Base-by-base conservation (phyloP, 2,888 invertebrate genomes). In the Blera fallax region DNA sequence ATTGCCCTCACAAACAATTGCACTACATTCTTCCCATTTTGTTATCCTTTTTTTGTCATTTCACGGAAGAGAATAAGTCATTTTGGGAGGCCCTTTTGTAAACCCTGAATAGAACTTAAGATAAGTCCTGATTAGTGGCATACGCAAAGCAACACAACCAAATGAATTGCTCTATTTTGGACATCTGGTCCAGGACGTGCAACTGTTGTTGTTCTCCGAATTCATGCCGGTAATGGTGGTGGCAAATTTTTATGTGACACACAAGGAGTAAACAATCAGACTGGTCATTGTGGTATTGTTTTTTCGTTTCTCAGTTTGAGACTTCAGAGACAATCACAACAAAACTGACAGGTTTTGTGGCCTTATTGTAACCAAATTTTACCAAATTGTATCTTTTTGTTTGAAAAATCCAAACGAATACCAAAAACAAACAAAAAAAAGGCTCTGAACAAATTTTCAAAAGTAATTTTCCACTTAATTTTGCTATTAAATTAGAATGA, bases 391-490 rank as follows among this genome's bases (percentile, higher is more conserved):
- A 14, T 76, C 6, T 37, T 60, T 4, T 43, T 24, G 37, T 37
- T n/a, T n/a, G n/a, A n/a, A n/a, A n/a, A n/a, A n/a, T n/a, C n/a
- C n/a, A n/a, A n/a, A n/a, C n/a, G n/a, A n/a, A n/a, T n/a, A n/a
- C n/a, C n/a, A n/a, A n/a, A n/a, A n/a, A 4, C 24, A 24, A 24
- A 24, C 2, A 24, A 4, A 24, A 69, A 34, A 56, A 32, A 34
- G 14, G 2, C 3, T 0, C 10, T 14, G 48, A 27, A 56, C n/a
- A 70, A 58, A 56, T 21, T 37, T 52, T 73, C 48, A n/a, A 70
- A 74, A 76, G 27, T 52, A 76, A 85, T 80, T 85, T 85, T 85
- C 80, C 80, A 65, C 76, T 76, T 80, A 85, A 84, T 84, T 84
- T 79, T 84, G 45, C 62, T 6, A 11, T 74, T 69, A 69, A 37